Base-by-base conservation (phyloP, 2,113 vertebrate genomes). In the Erythrocercus mccallii region DNA sequence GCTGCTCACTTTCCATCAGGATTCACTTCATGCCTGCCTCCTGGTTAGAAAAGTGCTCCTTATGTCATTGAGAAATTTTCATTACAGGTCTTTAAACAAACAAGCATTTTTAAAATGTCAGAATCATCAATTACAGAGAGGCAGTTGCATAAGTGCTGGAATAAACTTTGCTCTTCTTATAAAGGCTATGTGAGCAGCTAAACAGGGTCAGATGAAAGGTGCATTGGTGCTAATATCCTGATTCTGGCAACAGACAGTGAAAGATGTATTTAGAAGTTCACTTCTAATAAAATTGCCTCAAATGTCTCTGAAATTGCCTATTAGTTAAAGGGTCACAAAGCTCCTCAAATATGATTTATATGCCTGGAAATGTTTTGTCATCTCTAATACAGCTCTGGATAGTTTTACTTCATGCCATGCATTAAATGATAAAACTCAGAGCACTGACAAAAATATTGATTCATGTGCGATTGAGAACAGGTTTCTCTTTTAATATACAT, bases 151-250 rank as follows among this genome's bases (percentile, higher is more conserved):
- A 81, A 88, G 28, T 28, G 86, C 69, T 81, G 82, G 77, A 78
- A 92, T 74, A 88, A 96, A 93, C 90, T 88, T 92, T 92, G 95
- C 53, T 81, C 51, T 72, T 82, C 81, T 70, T 48, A 62, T 33
- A 77, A 93, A 95, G 92, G 58, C 50, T 57, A 25, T 14, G 48
- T 51, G 87, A 88, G 25, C 42, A 89, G 79, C 70, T 86, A 70
- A 90, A 62, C 28, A 68, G 86, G 92, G 88, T 93, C 76, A 94
- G 71, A 56, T 28, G 60, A 86, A 61, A 94, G 56, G 57, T 45
- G 22, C 82, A 62, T 16, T 45, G 25, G 4, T 40, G 50, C 51
- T 92, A 90, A 45, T 78, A 79, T 15, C 86, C 61, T 33, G 40
- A 64, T 68, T 68, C 48, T 0, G 4, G 60, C 69, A 93, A 42